These are phyloP conservation scores for Microcebus murinus DNA, from an alignment of 2,113 vertebrate genomes.

Conservation along the genomic window DNA sequence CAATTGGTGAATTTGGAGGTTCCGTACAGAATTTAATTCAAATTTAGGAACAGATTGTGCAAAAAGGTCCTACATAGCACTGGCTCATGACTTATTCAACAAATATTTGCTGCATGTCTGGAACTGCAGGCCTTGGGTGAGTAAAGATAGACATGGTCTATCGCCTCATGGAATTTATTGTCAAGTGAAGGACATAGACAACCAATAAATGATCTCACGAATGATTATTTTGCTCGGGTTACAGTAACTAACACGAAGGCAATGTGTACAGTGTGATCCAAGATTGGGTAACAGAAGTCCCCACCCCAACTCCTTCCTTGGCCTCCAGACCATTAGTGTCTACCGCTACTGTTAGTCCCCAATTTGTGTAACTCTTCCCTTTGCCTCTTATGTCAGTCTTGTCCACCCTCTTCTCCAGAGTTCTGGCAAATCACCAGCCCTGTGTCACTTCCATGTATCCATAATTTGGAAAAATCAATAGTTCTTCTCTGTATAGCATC, in stretches of 20 bases:
- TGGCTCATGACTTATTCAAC: slow-evolving; percentile 22
- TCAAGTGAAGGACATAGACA: neutral
- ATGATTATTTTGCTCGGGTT: neutral
- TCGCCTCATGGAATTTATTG: neutral
- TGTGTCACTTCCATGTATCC: neutral
- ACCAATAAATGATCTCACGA: neutral
- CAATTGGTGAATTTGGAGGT: neutral
- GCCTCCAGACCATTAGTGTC: neutral
- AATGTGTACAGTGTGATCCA: neutral
- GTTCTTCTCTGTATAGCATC: neutral
- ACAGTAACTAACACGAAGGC: neutral
- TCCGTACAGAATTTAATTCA: neutral
- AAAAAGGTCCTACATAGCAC: neutral
- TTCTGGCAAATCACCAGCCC: neutral
- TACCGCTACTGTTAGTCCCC: neutral
- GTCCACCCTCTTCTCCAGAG: neutral
- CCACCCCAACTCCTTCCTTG: neutral
- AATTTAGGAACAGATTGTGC: neutral
- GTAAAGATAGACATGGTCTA: neutral
- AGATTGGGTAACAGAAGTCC: neutral
- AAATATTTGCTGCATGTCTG: neutral
- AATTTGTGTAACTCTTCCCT: neutral
- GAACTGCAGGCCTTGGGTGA: neutral
- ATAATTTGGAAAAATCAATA: neutral
- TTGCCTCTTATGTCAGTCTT: neutral